Percentiles rank a stretch among this genome's conserved stretches.
Evolutionary conservation across 2,797 vertebrate species (phyloP).

Genomic region (Poeciliopsis presidionis): DNA sequence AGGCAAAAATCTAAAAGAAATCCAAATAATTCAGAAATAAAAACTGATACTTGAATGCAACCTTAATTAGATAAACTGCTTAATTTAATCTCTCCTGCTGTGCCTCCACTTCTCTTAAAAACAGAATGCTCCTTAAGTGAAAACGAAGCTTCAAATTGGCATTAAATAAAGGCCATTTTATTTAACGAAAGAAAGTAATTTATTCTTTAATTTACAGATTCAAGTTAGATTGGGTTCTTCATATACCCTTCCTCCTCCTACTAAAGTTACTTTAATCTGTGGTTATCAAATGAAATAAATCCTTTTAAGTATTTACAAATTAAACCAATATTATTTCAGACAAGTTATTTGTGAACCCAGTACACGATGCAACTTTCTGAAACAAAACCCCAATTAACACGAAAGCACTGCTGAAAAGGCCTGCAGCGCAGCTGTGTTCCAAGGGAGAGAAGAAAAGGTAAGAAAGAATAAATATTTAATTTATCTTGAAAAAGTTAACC

Average conservation of each 20-base stretch:
- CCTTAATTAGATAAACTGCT: not conserved
- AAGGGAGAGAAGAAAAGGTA: not conserved
- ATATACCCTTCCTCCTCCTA: not conserved
- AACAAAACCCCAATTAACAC: not conserved
- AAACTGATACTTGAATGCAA: not conserved
- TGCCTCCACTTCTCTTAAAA: not conserved
- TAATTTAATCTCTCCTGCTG: not conserved
- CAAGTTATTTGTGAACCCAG: not conserved
- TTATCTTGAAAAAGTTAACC: not conserved
- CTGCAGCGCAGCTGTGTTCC: not conserved
- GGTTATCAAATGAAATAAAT: not conserved
- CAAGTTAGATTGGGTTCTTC: not conserved
- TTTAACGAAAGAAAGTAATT: not conserved
- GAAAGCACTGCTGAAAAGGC: not conserved
- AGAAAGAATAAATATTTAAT: not conserved
- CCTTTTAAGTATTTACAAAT: not conserved
- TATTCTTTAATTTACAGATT: not conserved
- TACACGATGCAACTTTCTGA: slow-evolving; percentile 1
- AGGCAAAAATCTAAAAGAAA: not conserved
- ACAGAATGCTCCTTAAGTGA: not conserved
- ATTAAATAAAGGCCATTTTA: not conserved
- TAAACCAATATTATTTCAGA: not conserved
- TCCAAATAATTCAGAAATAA: no score
- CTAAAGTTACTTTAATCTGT: not conserved
- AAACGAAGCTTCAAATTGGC: not conserved